Percentiles rank a stretch among this genome's conserved stretches.
Evolutionary conservation across 30 jellyfish, hydroid and myxozoan species (phyloP).

Genomic region (Haliclystus octoradiatus): DNA sequence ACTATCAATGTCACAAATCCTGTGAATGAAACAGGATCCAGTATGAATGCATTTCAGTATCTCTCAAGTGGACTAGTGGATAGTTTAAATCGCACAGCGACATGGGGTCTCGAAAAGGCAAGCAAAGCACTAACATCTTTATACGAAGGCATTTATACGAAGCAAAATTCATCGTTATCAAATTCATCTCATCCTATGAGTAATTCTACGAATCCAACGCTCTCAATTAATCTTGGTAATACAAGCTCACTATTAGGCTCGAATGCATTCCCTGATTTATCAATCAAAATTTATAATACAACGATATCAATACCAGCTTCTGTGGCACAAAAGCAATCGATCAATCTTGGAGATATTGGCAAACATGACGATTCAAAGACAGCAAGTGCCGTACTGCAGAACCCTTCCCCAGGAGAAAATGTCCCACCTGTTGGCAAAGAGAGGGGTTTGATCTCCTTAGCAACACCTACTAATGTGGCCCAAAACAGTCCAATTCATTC

Average conservation of each 20-base stretch:
- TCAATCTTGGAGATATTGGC: no score
- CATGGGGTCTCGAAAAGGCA: background rate
- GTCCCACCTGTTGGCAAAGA: no score
- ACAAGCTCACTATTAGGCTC: background rate
- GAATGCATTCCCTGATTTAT: background rate
- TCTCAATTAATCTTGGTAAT: background rate
- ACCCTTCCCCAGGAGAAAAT: background rate
- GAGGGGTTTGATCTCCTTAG: no score
- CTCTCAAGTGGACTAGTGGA: background rate
- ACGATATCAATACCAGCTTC: background rate
- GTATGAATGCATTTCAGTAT: background rate
- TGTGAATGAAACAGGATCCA: conserved; percentile 6
- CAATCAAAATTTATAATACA: background rate
- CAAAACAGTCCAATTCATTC: no score
- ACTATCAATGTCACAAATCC: conserved; percentile 2
- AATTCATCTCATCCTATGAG: background rate
- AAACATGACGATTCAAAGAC: no score
- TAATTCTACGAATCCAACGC: background rate
- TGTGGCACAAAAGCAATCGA: no score
- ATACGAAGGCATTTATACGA: background rate
- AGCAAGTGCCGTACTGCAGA: background rate
- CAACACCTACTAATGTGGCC: no score
- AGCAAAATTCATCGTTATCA: background rate
- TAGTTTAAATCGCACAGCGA: background rate
- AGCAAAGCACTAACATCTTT: background rate